Evolutionary conservation across 2,888 invertebrate genomes (phyloP).

Genomic region (Bellardia bayeri): DNA sequence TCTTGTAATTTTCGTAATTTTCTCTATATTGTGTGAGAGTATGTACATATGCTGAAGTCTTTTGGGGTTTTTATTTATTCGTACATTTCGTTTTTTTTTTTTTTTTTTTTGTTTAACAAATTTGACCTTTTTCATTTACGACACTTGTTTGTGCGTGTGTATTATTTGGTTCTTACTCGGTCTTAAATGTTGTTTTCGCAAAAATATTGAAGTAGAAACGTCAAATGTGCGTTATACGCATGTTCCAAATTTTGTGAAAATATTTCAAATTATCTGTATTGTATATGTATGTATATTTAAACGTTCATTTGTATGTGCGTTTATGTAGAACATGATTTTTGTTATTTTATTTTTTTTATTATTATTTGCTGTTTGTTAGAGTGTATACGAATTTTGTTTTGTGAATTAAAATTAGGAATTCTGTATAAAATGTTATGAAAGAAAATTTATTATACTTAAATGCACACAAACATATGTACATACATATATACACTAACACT

Average conservation of each 20-base stretch:
- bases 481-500: not conserved
- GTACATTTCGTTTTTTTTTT: not conserved
- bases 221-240: conserved; percentile 64
- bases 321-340: conserved; percentile 21
- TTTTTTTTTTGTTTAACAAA: not conserved
- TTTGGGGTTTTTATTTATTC: not conserved
- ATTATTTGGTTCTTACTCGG: not conserved
- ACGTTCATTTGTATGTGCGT: not conserved
- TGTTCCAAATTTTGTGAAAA: conserved; percentile 60
- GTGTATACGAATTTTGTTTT: not conserved
- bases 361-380: not conserved
- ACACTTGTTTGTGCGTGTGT: not conserved
- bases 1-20: conserved; percentile 26
- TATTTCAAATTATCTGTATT: not conserved
- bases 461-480: not conserved
- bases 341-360: not conserved
- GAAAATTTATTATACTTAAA: conserved; percentile 21
- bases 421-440: conserved; percentile 45
- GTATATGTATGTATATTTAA: not conserved
- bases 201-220: conserved; percentile 29
- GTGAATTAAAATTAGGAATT: conserved; percentile 45
- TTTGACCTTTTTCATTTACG: conserved; percentile 61
- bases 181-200: conserved; percentile 25
- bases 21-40: not conserved
- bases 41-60: not conserved